phyloP scores from a whole-genome alignment of 1,140 invertebrate genomes.

The Brachionus rubens region DNA sequence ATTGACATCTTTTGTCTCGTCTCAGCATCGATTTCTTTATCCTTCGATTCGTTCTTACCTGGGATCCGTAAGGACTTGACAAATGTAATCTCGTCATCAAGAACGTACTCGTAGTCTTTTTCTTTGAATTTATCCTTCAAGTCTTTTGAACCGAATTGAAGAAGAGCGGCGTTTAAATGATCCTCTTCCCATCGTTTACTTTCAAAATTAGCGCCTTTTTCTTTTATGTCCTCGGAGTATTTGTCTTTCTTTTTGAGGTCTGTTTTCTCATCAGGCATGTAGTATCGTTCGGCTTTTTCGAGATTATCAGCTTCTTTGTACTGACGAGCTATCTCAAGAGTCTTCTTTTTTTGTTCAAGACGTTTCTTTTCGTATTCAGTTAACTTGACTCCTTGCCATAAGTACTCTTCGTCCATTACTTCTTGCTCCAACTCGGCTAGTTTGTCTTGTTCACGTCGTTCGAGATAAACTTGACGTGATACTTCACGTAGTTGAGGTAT shows the following conservation, averaged over 20 bases:
- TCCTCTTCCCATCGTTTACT: slow-evolving; percentile 98
- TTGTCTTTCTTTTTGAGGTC: slow-evolving; percentile 64
- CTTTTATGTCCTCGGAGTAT: slow-evolving; percentile 81
- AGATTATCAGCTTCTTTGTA: slow-evolving; percentile 87
- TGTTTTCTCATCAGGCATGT: slow-evolving; percentile 76
- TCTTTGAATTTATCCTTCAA: slow-evolving; percentile 65
- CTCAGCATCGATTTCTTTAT: slow-evolving; percentile 63
- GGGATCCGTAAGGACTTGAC: slow-evolving; percentile 85
- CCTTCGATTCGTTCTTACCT: slow-evolving; percentile 61
- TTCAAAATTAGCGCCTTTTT: slow-evolving; percentile 82
- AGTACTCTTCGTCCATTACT: slow-evolving; percentile 90
- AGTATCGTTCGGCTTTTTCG: slow-evolving; percentile 85
- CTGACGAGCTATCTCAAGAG: slow-evolving; percentile 85
- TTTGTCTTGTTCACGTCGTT: slow-evolving; percentile 93
- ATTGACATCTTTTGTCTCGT: slow-evolving; percentile 77
- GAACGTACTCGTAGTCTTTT: slow-evolving; percentile 84
- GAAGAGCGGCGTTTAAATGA: slow-evolving; percentile 84
- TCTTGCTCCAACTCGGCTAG: slow-evolving; percentile 89
- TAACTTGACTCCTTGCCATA: slow-evolving; percentile 83
- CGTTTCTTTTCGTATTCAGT: slow-evolving; percentile 79
- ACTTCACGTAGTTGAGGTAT: slow-evolving; percentile 71
- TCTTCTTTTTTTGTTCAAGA: slow-evolving; percentile 82
- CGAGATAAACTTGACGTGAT: slow-evolving; percentile 86
- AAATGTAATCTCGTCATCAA: slow-evolving; percentile 95
- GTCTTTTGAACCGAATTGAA: slow-evolving; percentile 88